Conservation (phyloP, 1,140 invertebrate species). For the Helicorthomorpha holstii region DNA sequence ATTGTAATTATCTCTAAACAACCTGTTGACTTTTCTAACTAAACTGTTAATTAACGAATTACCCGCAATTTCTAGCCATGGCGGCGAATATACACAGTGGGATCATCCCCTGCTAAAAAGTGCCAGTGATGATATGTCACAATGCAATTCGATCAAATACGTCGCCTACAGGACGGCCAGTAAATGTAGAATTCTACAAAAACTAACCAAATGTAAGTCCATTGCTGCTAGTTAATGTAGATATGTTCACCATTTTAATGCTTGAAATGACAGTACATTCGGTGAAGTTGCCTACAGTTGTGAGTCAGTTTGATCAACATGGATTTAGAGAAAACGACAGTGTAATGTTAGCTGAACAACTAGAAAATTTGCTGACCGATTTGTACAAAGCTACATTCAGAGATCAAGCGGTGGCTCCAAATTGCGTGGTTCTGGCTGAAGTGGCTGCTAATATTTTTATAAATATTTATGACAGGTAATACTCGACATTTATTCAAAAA, state of each 20-base stretch:
- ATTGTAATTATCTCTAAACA: slow-evolving; percentile 16
- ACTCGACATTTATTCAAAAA: too few relatives aligned
- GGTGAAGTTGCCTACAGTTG: slow-evolving; percentile 32
- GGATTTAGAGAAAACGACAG: slow-evolving; percentile 38
- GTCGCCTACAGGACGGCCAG: slow-evolving; percentile 62
- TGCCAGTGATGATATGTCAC: slow-evolving; percentile 33
- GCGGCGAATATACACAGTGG: slow-evolving; percentile 22
- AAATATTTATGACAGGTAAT: slow-evolving; percentile 38
- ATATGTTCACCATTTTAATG: too few relatives aligned
- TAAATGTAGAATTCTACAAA: slow-evolving; percentile 55
- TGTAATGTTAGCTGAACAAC: slow-evolving; percentile 21
- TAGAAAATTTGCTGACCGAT: slow-evolving; percentile 40
- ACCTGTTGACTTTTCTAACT: too few relatives aligned
- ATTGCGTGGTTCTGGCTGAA: slow-evolving; percentile 37
- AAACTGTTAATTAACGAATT: background rate
- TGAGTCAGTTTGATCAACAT: slow-evolving; percentile 40
- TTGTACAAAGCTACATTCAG: slow-evolving; percentile 44
- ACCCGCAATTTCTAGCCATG: slow-evolving; percentile 19
- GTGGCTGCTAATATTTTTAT: slow-evolving; percentile 39
- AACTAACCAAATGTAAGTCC: slow-evolving; percentile 39
- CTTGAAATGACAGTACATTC: slow-evolving; percentile 39
- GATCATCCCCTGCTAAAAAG: slow-evolving; percentile 34
- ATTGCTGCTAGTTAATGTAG: too few relatives aligned
- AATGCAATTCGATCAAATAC: slow-evolving; percentile 58
- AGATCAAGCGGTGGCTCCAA: slow-evolving; percentile 23